Conservation (phyloP, 2,797 vertebrate genomes). For the Microctenopoma steveboyesi region DNA sequence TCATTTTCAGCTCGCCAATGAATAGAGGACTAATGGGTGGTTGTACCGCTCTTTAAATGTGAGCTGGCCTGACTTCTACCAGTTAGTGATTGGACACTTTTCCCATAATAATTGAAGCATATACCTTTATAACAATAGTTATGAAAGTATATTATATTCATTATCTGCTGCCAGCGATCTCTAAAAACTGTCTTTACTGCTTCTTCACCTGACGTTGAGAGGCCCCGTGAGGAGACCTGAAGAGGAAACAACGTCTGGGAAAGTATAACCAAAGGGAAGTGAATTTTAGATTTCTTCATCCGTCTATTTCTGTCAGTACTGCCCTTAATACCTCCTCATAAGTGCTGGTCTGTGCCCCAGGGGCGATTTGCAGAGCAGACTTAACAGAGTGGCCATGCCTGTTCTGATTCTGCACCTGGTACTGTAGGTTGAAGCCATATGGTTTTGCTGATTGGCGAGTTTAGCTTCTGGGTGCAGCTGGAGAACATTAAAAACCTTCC, state of each 20-base stretch:
- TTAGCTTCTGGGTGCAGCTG: slow-evolving; percentile 51
- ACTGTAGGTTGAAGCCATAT: slow-evolving; percentile 33
- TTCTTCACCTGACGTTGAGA: slow-evolving; percentile 22
- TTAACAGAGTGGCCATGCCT: slow-evolving; percentile 40
- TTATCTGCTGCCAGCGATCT: too few species aligned
- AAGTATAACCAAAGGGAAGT: slow-evolving; percentile 18
- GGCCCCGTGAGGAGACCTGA: slow-evolving; percentile 11
- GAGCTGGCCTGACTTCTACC: too few species aligned
- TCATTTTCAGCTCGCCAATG: slow-evolving; percentile 7
- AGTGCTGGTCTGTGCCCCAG: slow-evolving; percentile 35
- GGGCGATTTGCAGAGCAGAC: slow-evolving; percentile 46
- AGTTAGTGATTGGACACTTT: neutral
- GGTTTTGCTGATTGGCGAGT: slow-evolving; percentile 43
- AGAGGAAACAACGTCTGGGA: neutral
- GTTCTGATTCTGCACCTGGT: slow-evolving; percentile 46
- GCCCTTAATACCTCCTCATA: slow-evolving; percentile 51
- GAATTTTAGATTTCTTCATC: slow-evolving; percentile 28
- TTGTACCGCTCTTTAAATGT: too few species aligned
- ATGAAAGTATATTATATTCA: too few species aligned
- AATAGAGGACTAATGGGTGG: too few species aligned
- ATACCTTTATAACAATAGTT: neutral
- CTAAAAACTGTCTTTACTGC: neutral
- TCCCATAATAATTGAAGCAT: neutral
- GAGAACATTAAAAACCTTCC: slow-evolving; percentile 52
- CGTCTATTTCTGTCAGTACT: slow-evolving; percentile 45